These are phyloP conservation scores for Argyresthia goedartella DNA, from an alignment of 2,888 invertebrate species.

Conservation along the genomic window DNA sequence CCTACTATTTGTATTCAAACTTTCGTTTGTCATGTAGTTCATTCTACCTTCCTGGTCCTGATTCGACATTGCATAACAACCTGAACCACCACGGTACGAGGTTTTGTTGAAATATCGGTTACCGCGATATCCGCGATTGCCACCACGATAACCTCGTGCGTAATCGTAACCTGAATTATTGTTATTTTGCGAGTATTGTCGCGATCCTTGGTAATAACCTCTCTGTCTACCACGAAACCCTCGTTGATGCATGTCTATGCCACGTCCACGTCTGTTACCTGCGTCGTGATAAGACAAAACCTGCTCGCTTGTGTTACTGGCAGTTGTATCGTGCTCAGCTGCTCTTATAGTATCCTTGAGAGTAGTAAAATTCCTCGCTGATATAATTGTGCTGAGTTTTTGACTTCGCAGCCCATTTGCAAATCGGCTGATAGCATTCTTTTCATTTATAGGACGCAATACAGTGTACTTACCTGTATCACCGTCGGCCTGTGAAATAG, in stretches of 20 bases:
- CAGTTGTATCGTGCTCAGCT: background rate
- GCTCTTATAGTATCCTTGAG: background rate
- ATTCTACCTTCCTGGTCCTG: too few species aligned
- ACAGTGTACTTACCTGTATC: slow-evolving; percentile 1
- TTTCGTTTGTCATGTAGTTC: too few species aligned
- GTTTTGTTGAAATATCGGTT: too few species aligned
- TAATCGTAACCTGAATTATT: too few species aligned
- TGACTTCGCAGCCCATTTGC: slow-evolving; percentile 4
- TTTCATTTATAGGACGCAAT: slow-evolving; percentile 6
- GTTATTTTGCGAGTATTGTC: too few species aligned
- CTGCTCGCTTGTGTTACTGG: background rate
- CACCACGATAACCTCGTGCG: too few species aligned
- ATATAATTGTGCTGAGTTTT: background rate
- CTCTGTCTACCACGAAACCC: too few species aligned
- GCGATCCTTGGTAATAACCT: too few species aligned
- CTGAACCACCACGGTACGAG: too few species aligned
- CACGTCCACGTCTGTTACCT: background rate
- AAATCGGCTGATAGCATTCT: slow-evolving; percentile 4
- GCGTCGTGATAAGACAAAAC: background rate
- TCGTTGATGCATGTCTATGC: background rate
- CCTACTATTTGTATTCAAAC: too few species aligned
- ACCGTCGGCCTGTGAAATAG: slow-evolving; percentile 5
- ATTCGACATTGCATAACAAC: too few species aligned
- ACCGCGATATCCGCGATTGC: too few species aligned
- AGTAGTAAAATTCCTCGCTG: background rate